Conservation (phyloP, 1,140 invertebrate genomes). For the Lethrus apterus region DNA sequence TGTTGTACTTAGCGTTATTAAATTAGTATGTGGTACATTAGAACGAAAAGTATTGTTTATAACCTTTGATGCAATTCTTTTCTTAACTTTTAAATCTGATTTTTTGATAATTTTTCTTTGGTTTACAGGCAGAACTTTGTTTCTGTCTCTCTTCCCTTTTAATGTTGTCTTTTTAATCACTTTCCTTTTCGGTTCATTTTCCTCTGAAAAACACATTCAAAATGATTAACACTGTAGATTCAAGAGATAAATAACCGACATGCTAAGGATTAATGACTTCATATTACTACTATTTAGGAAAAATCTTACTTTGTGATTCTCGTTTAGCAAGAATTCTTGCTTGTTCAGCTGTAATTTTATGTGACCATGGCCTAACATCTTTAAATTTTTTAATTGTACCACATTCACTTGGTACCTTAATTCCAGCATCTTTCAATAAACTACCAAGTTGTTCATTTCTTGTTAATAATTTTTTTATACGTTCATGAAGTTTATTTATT, state of each 20-base stretch:
- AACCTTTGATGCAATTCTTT: too few species aligned
- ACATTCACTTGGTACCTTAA: slow-evolving; percentile 38
- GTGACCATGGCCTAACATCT: slow-evolving; percentile 24
- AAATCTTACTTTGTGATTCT: slow-evolving; percentile 30
- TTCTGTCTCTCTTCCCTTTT: slow-evolving; percentile 10
- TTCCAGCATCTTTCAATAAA: slow-evolving; percentile 41
- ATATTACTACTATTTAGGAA: background rate
- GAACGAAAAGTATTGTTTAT: slow-evolving; percentile 6
- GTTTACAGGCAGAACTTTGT: background rate
- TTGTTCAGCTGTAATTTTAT: slow-evolving; percentile 29
- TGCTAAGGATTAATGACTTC: background rate
- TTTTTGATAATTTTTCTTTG: slow-evolving; percentile 11
- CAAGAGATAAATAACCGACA: slow-evolving; percentile 1
- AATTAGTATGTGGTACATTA: slow-evolving; percentile 1
- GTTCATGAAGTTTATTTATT: slow-evolving; percentile 39
- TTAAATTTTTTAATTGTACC: slow-evolving; percentile 27
- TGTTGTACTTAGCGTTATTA: slow-evolving; percentile 10
- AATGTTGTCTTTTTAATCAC: background rate
- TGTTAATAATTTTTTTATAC: slow-evolving; percentile 39
- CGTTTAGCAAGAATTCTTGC: slow-evolving; percentile 29
- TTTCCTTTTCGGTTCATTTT: slow-evolving; percentile 11
- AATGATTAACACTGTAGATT: slow-evolving; percentile 1
- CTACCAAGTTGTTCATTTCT: slow-evolving; percentile 43
- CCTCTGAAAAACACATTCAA: slow-evolving; percentile 13
- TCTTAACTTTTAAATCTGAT: background rate